Base-by-base conservation (phyloP, 2,113 vertebrate species). In the Pitta sordida region DNA sequence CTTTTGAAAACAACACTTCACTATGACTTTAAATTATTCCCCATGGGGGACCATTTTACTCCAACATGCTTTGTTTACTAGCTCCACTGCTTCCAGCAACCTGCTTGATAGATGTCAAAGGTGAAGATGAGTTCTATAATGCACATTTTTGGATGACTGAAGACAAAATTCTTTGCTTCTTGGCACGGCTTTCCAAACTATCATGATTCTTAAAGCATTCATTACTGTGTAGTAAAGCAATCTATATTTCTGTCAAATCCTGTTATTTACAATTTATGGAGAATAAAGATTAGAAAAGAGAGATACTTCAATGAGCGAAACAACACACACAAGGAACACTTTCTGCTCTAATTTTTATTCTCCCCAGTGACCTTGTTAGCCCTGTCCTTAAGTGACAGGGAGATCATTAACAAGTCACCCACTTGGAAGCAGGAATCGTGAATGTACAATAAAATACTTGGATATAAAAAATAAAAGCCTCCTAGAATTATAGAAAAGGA, bases 251-350 rank as follows among this genome's bases (percentile, higher is more conserved):
- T 90, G 91, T 94, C 95, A 96, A 90, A 91, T 91, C 51, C 62
- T 32, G 68, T 94, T 96, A 96, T 93, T 96, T 95, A 94, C 88
- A 80, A 93, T 85, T 95, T 92, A 85, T 71, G 51, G 69, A 91
- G 75, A 95, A 95, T 83, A 90, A 95, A 87, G 65, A 86, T 91
- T 88, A 94, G 84, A 87, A 87, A 89, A 43, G 51, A 80, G 58
- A 86, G 68, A 75, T 7, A 83, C 37, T 83, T 80, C 77, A 90
- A 7, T 32, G 32, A 91, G 86, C 46, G 44, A 76, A 91, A 76
- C 62, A 86, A 22, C 23, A 83, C 10, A 67, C 7, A 68, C 20
- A 76, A 90, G n/a, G 74, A 92, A 73, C 55, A 15, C 17, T 46
- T 89, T 81, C 77, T 77, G 17, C 46, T 86, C 69, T 88, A 68